Conservation (phyloP, 2,113 vertebrate species). For the Pelvicachromis taeniatus region DNA sequence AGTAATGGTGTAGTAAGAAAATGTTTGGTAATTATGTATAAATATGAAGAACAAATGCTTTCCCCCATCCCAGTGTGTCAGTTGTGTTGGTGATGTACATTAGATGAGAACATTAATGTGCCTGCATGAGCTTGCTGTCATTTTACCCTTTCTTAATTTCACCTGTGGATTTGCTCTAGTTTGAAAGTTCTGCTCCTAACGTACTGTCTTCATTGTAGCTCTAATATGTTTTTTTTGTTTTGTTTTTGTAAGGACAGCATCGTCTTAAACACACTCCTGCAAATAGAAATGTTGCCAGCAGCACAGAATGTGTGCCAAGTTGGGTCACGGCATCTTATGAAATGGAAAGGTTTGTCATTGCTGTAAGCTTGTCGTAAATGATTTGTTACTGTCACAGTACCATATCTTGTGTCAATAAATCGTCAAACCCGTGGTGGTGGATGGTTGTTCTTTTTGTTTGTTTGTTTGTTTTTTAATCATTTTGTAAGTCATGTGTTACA, state of each 20-base stretch:
- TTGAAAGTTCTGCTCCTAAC: not conserved
- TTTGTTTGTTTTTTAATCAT: not conserved
- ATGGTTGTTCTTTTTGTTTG: not conserved
- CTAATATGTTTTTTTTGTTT: not conserved
- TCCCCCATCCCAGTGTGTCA: not conserved
- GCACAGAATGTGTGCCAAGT: not conserved
- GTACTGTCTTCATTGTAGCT: not conserved
- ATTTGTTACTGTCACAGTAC: slow-evolving; percentile 33
- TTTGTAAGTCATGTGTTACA: not conserved
- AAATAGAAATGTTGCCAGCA: not conserved
- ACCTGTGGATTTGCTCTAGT: not conserved
- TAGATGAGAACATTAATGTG: not conserved
- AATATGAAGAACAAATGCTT: not conserved
- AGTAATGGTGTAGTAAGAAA: slow-evolving; percentile 27
- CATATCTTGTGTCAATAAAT: slow-evolving; percentile 52
- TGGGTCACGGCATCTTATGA: not conserved
- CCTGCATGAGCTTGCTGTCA: slow-evolving; percentile 31
- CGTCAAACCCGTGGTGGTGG: not conserved
- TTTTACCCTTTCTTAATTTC: not conserved
- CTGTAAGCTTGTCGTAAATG: slow-evolving; percentile 32
- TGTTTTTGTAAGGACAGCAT: not conserved
- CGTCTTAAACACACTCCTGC: not conserved
- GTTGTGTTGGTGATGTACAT: slow-evolving; percentile 3
- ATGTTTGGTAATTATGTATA: slow-evolving; percentile 10
- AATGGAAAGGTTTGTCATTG: slow-evolving; percentile 5